Base-by-base conservation (phyloP, 2,113 vertebrate genomes). In the Seriola quinqueradiata region DNA sequence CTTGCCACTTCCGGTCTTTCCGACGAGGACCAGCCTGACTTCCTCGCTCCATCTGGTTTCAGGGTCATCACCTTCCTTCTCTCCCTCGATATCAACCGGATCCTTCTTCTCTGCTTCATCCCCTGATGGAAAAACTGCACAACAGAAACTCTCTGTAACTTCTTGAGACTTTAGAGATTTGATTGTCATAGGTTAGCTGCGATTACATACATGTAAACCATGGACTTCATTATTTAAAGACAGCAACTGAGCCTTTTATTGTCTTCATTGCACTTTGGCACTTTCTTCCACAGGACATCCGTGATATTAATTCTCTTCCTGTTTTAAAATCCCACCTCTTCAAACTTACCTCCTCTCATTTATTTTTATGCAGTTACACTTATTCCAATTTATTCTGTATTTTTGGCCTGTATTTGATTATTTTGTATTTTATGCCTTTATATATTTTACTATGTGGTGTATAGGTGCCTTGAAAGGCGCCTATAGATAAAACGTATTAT, bases 1-100 rank as follows among this genome's bases (percentile, higher is more conserved):
- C 75, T 96, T 96, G 66, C 95, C 95, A 19, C 94, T 87, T 23
- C 95, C 95, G 0, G 95, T 95, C 73, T 92, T 94, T 64, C 95
- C 95, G 4, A 96, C 75, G 48, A 96, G 93, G 44, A 96, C 94
- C 16, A 96, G 89, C 50, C 94, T 55, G 81, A 95, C 91, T n/a
- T 94, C 92, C 54, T 93, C 83, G 3, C 14, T 12, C 71, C 75
- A 65, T 23, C 17, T 75, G 73, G 48, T 28, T 21, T 82, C 79
- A 19, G 21, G 57, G 68, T 61, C 17, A 3, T 73, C 88, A 12
- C 28, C 85, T 44, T 70, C 75, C 1, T 25, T 64, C 38, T 87
- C 83, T 3, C 3, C 36, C 61, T 85, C 76, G 34, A 85, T 77
- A 1, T 74, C n/a, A 52, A n/a, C n/a, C 8, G 52, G 19, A 5